Evolutionary conservation across 2,888 invertebrate species (phyloP), one percentile per base, ranked within the genome.

Genomic region (Mythimna lalbum): DNA sequence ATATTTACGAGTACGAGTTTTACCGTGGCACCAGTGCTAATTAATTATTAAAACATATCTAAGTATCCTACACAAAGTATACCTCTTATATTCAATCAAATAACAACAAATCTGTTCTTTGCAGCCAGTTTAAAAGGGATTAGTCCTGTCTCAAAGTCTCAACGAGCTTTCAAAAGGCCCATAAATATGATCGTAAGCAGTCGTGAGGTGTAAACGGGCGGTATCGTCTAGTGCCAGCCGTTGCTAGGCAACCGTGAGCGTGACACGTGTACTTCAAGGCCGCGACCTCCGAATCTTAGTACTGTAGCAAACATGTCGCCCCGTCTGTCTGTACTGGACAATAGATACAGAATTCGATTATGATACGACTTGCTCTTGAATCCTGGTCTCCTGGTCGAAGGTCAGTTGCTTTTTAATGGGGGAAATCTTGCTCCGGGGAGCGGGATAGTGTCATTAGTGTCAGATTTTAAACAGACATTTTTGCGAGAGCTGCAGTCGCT

Each of bases 201-300:
- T 66, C 60, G 52, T 53, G 4, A 27, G 21, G 31, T 71, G 36
- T 71, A 71, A 76, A 76, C 27, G 55, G 39, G n/a, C 47, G 19
- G 4, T 31, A 31, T 3, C 47, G 72, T 77, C 81, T 80, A 21
- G 50, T 21, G 17, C 39, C 63, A 78, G 63, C 74, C 70, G 87
- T 76, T 79, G 80, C 80, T 69, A 73, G 67, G 73, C 73, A 76
- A 81, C 86, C 36, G 57, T 19, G 65, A 62, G 71, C 52, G 52
- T 36, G 64, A 76, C 84, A 75, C 79, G 85, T 84, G 81, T 84
- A 69, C 9, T 33, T 27, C 79, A 83, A 81, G 84, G 84, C 53
- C 70, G 14, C 53, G 86, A 65, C 75, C 78, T 77, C 75, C 50
- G 39, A 67, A 49, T 63, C 14, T 59, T 64, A 39, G 55, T 75